These are phyloP conservation scores for Lasioglossum albipes DNA, from an alignment of 1,140 invertebrate genomes.

Conservation along the genomic window DNA sequence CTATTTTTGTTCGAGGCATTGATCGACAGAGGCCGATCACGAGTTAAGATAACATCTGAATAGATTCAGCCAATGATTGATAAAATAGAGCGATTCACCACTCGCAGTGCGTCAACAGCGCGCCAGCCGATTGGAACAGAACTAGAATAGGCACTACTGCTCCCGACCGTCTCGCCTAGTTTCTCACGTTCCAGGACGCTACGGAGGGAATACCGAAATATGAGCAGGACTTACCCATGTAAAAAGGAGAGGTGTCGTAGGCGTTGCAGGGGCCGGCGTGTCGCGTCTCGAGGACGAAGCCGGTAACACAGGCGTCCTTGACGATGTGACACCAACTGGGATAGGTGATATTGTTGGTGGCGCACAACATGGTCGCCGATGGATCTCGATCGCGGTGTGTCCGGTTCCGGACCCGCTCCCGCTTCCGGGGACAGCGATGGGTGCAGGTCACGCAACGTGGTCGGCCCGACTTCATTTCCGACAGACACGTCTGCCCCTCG, in stretches of 20 bases:
- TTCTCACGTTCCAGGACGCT: no score
- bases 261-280: constrained; percentile 85
- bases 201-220: no score
- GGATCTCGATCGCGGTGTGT: constrained; percentile 76
- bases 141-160: no score
- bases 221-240: constrained; percentile 67
- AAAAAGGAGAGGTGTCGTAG: constrained; percentile 70
- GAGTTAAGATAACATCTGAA: no score
- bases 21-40: no score
- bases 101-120: no score
- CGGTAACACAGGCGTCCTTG: constrained; percentile 90
- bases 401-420: constrained; percentile 73
- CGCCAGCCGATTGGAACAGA: no score
- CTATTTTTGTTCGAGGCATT: no score
- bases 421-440: constrained; percentile 80
- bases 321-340: constrained; percentile 93
- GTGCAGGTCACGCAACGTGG: constrained; percentile 90
- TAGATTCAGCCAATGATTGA: no score
- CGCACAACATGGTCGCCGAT: constrained; percentile 84
- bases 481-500: constrained; percentile 87
- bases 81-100: no score
- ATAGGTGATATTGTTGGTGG: constrained; percentile 91
- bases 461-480: constrained; percentile 84
- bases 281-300: constrained; percentile 88
- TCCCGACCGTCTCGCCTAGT: no score